Base-by-base conservation (phyloP, 1,140 invertebrate species). In the Drosophila pallidifrons region DNA sequence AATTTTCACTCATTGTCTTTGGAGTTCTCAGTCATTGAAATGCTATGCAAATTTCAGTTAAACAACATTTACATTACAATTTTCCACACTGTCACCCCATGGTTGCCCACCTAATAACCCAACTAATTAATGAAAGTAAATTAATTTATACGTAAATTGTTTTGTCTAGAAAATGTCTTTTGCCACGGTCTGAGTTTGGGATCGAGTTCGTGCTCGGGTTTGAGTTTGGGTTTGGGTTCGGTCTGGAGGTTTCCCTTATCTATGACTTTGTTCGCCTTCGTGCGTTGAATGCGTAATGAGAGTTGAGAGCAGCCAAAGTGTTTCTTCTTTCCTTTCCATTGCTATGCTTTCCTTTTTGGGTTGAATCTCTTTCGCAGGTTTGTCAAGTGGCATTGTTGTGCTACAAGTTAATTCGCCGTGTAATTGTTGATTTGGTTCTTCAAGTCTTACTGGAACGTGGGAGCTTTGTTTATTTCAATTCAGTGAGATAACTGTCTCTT, bases 71-170 rank as follows among this genome's bases (percentile, higher is more conserved):
- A 74, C 81, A 68, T 75, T 78, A 70, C 61, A 81, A 81, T 83
- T 77, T 80, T 85, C 74, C 77, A 75, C 77, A 77, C 65, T 75
- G 81, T 77, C 81, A 77, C 69, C 77, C 77, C 73, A 16, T 52
- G 67, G 63, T 52, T 28, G 30, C 30, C 43, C 71, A 43, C 60
- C 81, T 81, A 85, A 85, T 85, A 68, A 74, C 70, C 81, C 74
- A 74, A 74, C 81, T 83, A 83, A 83, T 83, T 83, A 83, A 83
- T 83, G 81, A 83, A 83, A 83, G 81, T 83, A 81, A 83, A 83
- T 83, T 83, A 83, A 83, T 83, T 83, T 83, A 83, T 83, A 83
- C 81, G 81, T 83, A 83, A 83, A 83, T 83, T 83, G 81, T 83
- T 83, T 83, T 83, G 81, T 77, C 85, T 85, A 64, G 77, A 58